These are phyloP conservation scores for Metopia argyrocephala DNA, from an alignment of 2,888 invertebrate species.

Conservation along the genomic window DNA sequence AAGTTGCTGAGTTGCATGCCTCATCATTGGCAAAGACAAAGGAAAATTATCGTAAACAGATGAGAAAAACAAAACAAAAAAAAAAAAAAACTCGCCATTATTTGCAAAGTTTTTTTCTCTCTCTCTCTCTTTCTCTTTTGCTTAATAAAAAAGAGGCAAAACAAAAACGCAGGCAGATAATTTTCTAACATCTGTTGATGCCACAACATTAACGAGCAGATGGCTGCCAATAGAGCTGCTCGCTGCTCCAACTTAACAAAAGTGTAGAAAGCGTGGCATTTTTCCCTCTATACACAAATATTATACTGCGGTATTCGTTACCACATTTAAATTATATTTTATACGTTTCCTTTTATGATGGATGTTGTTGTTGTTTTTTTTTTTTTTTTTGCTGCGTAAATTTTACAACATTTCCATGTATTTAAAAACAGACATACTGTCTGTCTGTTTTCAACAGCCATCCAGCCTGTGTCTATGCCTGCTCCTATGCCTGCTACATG, in stretches of 20 bases:
- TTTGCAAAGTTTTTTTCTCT: conserved; percentile 13
- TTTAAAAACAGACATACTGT: conserved; percentile 41
- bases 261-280: conserved; percentile 37
- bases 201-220: conserved; percentile 35
- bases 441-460: conserved; percentile 8
- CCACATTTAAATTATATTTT: neutral
- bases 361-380: neutral
- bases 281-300: conserved; percentile 18
- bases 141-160: conserved; percentile 18
- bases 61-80: conserved; percentile 4
- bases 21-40: conserved; percentile 50
- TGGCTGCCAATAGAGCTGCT: conserved; percentile 15
- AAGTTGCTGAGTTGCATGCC: conserved; percentile 62
- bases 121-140: neutral
- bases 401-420: neutral
- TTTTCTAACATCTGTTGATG: conserved; percentile 46
- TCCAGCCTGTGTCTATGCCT: conserved; percentile 25
- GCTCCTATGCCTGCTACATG: conserved; percentile 2
- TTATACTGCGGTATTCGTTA: conserved; percentile 17
- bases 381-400: neutral
- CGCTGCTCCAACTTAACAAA: conserved; percentile 24
- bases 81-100: neutral
- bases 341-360: neutral
- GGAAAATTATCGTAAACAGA: conserved; percentile 47
- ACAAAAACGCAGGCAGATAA: neutral